These are phyloP conservation scores for Perca flavescens DNA, from an alignment of 2,113 vertebrate genomes.

Conservation along the genomic window DNA sequence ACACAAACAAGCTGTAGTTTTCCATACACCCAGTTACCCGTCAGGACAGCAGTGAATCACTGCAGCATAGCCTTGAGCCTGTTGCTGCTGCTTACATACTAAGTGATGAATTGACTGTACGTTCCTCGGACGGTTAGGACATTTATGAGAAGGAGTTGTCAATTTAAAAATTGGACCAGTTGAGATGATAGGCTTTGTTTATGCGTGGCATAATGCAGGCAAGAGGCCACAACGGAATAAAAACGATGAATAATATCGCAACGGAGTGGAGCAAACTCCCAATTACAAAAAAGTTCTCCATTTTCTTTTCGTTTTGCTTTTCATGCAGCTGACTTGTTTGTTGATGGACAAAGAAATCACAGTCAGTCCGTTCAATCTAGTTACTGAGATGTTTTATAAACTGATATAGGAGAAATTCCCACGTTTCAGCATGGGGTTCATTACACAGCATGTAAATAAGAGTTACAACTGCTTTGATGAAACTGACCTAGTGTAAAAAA, in stretches of 20 bases:
- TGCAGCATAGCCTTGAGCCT: conserved; percentile 9
- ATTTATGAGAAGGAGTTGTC: conserved; percentile 24
- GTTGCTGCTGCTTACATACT: conserved; percentile 22
- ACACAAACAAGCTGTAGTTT: conserved; percentile 20
- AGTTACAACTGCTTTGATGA: too few relatives aligned
- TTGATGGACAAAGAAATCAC: too few relatives aligned
- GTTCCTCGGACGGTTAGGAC: not conserved
- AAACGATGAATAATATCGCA: not conserved
- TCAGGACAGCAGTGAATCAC: conserved; percentile 18
- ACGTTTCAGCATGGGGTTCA: too few relatives aligned
- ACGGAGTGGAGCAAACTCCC: not conserved
- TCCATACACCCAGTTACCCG: conserved; percentile 27
- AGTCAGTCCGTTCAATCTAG: too few relatives aligned
- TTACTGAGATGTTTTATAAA: too few relatives aligned
- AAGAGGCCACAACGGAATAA: not conserved
- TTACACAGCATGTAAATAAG: too few relatives aligned
- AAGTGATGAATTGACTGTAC: conserved; percentile 24
- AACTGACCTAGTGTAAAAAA: too few relatives aligned
- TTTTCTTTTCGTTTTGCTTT: too few relatives aligned
- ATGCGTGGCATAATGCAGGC: not conserved
- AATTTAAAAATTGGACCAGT: conserved; percentile 7
- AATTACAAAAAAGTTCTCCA: too few relatives aligned
- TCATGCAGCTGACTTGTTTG: too few relatives aligned
- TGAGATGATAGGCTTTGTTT: conserved; percentile 15
- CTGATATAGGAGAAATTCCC: too few relatives aligned